A percentile compares a stretch with the other conserved stretches of the same genome.
phyloP scores from a whole-genome alignment of 2,113 vertebrate species.

The Seriola aureovittata region DNA sequence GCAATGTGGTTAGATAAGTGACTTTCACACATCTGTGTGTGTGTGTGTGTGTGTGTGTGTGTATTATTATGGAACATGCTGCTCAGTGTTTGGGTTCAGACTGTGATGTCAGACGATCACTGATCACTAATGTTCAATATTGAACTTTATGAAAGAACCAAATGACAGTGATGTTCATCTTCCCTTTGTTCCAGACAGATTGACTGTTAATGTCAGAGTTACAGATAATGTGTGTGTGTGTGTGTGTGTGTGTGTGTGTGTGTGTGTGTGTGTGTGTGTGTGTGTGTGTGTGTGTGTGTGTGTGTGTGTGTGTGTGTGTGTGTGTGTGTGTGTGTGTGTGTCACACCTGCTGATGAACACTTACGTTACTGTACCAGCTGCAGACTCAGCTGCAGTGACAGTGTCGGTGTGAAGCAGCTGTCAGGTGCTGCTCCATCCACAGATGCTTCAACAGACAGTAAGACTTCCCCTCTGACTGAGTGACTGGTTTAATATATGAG shows the following conservation, averaged over 20 bases:
- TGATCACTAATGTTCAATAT: neutral
- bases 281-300: too few relatives aligned
- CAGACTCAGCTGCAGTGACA: neutral
- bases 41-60: too few relatives aligned
- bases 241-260: too few relatives aligned
- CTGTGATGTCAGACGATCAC: slow-evolving; percentile 41
- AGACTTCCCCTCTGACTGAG: neutral
- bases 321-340: neutral
- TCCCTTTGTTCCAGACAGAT: too few relatives aligned
- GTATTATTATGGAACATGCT: too few relatives aligned
- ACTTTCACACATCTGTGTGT: too few relatives aligned
- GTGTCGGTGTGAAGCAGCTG: slow-evolving; percentile 5
- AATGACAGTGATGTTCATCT: too few relatives aligned
- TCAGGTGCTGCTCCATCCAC: slow-evolving; percentile 5
- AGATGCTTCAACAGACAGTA: neutral
- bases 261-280: too few relatives aligned
- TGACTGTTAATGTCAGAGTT: slow-evolving; percentile 36
- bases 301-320: too few relatives aligned
- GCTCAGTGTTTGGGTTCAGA: slow-evolving; percentile 58
- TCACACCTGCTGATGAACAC: slow-evolving; percentile 44
- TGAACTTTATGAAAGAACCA: slow-evolving; percentile 13
- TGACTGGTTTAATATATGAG: neutral
- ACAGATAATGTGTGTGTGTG: slow-evolving; percentile 1
- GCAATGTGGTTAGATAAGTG: too few relatives aligned
- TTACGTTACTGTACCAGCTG: slow-evolving; percentile 43